Evolutionary conservation across 2,888 invertebrate species (phyloP).

Genomic region (Odontocerum albicorne): DNA sequence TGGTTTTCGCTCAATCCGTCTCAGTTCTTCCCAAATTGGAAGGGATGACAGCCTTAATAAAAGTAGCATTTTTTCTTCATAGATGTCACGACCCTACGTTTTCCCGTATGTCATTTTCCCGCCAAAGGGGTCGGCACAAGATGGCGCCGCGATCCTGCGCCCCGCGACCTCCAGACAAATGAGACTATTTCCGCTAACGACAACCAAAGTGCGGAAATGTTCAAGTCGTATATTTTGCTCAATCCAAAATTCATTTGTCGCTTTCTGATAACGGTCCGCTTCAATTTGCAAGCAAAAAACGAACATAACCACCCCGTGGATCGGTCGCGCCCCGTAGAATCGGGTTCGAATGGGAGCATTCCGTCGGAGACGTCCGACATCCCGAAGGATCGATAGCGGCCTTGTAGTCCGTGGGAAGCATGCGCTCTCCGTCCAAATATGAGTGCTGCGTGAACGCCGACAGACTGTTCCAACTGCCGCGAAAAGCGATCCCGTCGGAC

Average conservation of each 20-base stretch:
- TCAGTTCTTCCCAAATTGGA: too few relatives aligned
- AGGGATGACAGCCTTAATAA: too few relatives aligned
- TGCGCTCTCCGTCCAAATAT: slow-evolving; percentile 33
- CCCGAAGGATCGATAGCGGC: slow-evolving; percentile 34
- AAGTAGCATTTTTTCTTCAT: slow-evolving; percentile 8
- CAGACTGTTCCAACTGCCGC: slow-evolving; percentile 22
- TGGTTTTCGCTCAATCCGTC: too few relatives aligned
- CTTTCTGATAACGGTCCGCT: too few relatives aligned
- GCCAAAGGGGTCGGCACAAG: slow-evolving; percentile 21
- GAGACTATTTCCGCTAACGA: too few relatives aligned
- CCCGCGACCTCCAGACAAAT: slow-evolving; percentile 10
- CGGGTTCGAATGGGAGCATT: slow-evolving; percentile 1
- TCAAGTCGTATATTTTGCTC: too few relatives aligned
- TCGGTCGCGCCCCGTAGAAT: not conserved
- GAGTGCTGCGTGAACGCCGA: slow-evolving; percentile 32
- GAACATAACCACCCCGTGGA: not conserved
- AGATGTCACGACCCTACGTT: slow-evolving; percentile 13
- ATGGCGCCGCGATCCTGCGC: slow-evolving; percentile 30
- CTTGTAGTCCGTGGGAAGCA: slow-evolving; percentile 41
- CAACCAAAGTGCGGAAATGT: too few relatives aligned
- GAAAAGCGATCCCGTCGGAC: slow-evolving; percentile 18
- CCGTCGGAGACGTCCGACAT: slow-evolving; percentile 3
- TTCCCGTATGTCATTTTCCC: slow-evolving; percentile 23
- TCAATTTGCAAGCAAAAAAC: not conserved
- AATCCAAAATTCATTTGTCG: too few relatives aligned